Percentiles rank a stretch among this genome's conserved stretches.
phyloP scores from a whole-genome alignment of 2,797 vertebrate genomes.

The Anomalospiza imberbis region DNA sequence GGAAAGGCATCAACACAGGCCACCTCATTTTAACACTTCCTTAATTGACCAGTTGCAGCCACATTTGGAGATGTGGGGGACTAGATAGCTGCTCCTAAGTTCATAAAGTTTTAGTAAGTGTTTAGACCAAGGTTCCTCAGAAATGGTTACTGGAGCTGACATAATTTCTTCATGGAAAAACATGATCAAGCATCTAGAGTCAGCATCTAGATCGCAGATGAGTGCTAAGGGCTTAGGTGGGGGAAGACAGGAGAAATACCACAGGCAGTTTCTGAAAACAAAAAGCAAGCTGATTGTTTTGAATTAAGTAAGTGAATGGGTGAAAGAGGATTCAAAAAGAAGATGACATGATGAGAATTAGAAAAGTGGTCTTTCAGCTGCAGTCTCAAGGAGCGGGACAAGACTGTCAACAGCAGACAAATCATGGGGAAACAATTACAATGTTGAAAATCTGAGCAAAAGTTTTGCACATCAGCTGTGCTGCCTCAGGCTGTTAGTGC shows the following conservation, averaged over 20 bases:
- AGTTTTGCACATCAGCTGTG: background rate
- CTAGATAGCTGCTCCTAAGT: background rate
- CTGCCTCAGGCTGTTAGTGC: background rate
- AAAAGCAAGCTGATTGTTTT: background rate
- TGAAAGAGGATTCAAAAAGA: background rate
- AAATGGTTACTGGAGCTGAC: background rate
- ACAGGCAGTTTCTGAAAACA: background rate
- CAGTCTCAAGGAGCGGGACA: background rate
- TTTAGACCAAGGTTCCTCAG: background rate
- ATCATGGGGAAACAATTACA: fast-evolving
- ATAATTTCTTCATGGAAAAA: background rate
- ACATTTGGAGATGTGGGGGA: background rate
- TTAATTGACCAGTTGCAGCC: background rate
- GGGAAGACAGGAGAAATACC: background rate
- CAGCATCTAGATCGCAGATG: background rate
- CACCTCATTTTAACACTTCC: background rate
- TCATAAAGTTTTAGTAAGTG: background rate
- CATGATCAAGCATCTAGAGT: background rate
- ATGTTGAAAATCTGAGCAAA: background rate
- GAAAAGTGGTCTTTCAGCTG: background rate
- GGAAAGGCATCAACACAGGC: background rate
- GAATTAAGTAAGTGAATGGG: background rate
- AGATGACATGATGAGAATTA: background rate
- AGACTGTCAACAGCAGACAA: background rate
- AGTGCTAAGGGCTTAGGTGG: background rate